Evolutionary conservation across 2,113 vertebrate genomes (phyloP).

Genomic region (Brachirus orientalis): DNA sequence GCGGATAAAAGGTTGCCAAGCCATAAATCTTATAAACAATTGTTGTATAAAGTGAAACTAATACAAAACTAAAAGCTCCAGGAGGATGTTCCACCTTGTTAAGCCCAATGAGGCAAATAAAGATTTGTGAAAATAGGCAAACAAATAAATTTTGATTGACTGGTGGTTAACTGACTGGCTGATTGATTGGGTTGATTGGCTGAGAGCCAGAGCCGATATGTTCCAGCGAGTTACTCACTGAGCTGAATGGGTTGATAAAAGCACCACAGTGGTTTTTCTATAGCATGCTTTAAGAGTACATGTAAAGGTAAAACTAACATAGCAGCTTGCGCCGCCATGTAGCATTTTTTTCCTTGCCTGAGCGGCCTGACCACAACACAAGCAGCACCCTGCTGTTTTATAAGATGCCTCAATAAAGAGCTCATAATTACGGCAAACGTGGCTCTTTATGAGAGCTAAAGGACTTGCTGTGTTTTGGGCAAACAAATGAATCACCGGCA

Average conservation of each 20-base stretch:
- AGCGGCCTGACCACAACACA: slow-evolving; percentile 63
- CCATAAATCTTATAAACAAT: no score
- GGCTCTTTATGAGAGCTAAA: slow-evolving; percentile 38
- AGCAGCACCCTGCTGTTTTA: slow-evolving; percentile 47
- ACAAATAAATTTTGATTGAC: no score
- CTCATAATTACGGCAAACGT: slow-evolving; percentile 48
- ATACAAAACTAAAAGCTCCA: no score
- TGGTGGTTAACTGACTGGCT: no score
- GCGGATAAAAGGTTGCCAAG: no score
- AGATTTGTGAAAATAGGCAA: no score
- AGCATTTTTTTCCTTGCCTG: slow-evolving; percentile 36
- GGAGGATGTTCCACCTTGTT: no score
- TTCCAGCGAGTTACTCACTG: not conserved
- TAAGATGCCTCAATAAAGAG: slow-evolving; percentile 63
- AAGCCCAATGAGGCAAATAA: no score
- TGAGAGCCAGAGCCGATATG: not conserved
- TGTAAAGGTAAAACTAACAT: not conserved
- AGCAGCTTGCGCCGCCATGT: not conserved
- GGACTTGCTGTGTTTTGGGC: slow-evolving; percentile 49
- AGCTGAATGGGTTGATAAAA: not conserved
- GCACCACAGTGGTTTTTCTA: not conserved
- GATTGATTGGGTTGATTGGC: no score
- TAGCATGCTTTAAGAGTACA: not conserved
- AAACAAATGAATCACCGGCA: slow-evolving; percentile 62
- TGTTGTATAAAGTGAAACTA: no score